Evolutionary conservation across 2,888 invertebrate species (phyloP), one percentile per base, ranked within the genome.

Genomic region (Galeopsomyia nigrocyanea): DNA sequence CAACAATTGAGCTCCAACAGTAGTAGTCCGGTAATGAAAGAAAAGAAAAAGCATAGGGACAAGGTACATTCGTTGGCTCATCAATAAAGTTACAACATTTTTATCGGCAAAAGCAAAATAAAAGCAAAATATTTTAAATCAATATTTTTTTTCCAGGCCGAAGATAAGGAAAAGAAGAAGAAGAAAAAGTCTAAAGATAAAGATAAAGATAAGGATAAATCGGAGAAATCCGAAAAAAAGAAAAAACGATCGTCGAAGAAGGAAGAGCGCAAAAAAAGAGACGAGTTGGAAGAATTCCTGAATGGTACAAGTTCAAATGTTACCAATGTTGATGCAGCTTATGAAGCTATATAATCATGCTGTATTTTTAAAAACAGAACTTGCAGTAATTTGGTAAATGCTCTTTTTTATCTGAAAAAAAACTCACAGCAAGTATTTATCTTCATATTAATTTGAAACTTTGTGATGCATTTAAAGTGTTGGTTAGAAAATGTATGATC

Each of bases 201-300:
- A 76, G 81, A 84, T 49, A 84, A 84, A 81, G 78, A 79, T 26
- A 77, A 79, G 62, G 88, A 90, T 58, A 90, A 89, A 79, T 74
- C 75, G 0, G 88, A 90, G 61, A 83, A 82, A 77, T 87, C 83
- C 75, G 79, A 77, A 76, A 88, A 83, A 75, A 88, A 85, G 79
- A 87, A 87, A 75, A 88, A 88, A 76, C 83, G 87, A 47, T 84
- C 85, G 7, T 74, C 78, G 16, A 81, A 81, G 72, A 84, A 85
- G 77, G 87, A 87, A 68, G 88, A 87, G 79, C 87, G 87, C 26
- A 84, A 85, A 57, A 85, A 87, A 55, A 85, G 86, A 17, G 90
- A 90, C 77, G 91, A 91, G 79, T 82, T 91, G 49, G 91, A 91
- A 79, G 90, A 91, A 78, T 91, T 92, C 83, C 83, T 91, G 9